Conservation (phyloP, 2,797 vertebrate genomes). For the Eospalax fontanierii region DNA sequence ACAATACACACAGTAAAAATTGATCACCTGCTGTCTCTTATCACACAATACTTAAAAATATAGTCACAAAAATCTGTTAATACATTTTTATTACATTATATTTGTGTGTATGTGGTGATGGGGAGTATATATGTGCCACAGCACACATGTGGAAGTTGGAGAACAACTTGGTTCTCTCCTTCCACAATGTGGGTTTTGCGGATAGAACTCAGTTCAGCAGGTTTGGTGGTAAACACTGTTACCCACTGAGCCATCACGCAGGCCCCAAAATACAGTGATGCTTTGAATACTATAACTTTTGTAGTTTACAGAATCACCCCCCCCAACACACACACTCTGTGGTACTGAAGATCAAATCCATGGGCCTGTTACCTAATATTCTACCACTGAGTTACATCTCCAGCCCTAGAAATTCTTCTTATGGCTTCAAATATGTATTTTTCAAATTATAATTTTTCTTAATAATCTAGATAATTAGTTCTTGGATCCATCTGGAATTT, state of each 20-base stretch:
- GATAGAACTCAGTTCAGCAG: too few species aligned
- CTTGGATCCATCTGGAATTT: neutral
- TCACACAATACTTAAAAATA: neutral
- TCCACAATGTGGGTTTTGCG: too few species aligned
- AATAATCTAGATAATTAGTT: slow-evolving; percentile 31
- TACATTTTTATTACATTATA: neutral
- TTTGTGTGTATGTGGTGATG: neutral
- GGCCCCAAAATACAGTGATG: neutral
- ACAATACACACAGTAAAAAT: neutral
- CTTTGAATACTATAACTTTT: too few species aligned
- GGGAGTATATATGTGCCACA: neutral
- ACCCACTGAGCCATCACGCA: neutral
- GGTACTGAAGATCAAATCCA: neutral
- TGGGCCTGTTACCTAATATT: too few species aligned
- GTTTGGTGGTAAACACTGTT: neutral
- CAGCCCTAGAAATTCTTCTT: neutral
- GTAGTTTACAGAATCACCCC: too few species aligned
- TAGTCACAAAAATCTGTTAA: neutral
- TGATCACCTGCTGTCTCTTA: neutral
- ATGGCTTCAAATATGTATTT: neutral
- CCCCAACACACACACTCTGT: too few species aligned
- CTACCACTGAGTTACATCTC: neutral
- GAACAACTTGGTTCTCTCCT: neutral
- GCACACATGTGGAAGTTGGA: neutral
- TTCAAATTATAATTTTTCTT: slow-evolving; percentile 15